A percentile compares a stretch with the other conserved stretches of the same genome.
phyloP scores from a whole-genome alignment of 2,797 vertebrate species.

The Sphenopsis melanotis region DNA sequence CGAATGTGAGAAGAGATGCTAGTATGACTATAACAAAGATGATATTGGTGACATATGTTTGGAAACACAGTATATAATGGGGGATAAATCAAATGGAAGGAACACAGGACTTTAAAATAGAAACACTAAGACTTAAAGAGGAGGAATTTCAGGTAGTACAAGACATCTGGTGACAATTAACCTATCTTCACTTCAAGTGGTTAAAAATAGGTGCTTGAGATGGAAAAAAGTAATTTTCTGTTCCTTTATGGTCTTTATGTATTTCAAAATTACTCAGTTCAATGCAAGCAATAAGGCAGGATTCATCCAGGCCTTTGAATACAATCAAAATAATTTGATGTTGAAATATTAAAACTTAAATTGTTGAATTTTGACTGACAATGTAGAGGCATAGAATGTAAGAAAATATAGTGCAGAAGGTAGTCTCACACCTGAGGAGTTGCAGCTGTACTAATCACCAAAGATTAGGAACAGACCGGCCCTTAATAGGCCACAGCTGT shows the following conservation, averaged over 20 bases:
- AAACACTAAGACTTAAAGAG: not conserved
- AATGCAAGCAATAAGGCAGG: not conserved
- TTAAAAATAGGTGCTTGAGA: not conserved
- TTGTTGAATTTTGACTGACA: not conserved
- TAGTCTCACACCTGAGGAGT: too few species aligned
- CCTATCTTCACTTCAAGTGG: not conserved
- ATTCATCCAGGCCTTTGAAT: not conserved
- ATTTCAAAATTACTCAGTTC: not conserved
- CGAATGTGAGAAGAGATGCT: not conserved
- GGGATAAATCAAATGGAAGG: not conserved
- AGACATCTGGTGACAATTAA: not conserved
- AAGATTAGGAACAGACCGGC: too few species aligned
- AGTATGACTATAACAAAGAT: not conserved
- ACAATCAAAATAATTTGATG: not conserved
- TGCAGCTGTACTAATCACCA: too few species aligned
- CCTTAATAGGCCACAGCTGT: too few species aligned
- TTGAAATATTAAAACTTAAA: not conserved
- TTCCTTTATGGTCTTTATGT: not conserved
- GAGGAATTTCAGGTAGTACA: not conserved
- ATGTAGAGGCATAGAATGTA: too few species aligned
- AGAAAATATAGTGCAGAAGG: too few species aligned
- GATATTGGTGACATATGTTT: not conserved
- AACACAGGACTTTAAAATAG: not conserved
- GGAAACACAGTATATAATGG: not conserved
- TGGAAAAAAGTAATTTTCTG: not conserved